Evolutionary conservation across 2,888 invertebrate genomes (phyloP).

Genomic region (Rotaria sp.): DNA sequence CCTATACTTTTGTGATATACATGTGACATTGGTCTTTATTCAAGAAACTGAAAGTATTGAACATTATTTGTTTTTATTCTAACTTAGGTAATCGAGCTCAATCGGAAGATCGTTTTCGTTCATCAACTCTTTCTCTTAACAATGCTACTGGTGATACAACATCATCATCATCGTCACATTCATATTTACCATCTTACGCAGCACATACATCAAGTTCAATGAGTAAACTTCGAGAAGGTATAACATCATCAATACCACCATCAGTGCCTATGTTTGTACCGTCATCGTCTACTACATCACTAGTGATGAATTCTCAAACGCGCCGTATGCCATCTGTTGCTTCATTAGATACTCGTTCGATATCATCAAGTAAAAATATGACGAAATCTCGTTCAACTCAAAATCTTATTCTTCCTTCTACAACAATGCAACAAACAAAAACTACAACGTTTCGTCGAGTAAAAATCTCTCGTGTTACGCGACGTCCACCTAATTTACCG

Average conservation of each 20-base stretch:
- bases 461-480: background rate
- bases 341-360: background rate
- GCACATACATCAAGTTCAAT: constrained; percentile 13
- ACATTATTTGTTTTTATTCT: background rate
- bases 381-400: constrained; percentile 24
- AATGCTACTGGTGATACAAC: background rate
- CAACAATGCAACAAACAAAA: background rate
- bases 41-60: too few species aligned
- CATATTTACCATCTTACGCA: background rate
- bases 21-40: too few species aligned
- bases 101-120: constrained; percentile 25
- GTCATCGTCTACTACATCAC: background rate
- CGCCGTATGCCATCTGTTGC: background rate
- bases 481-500: constrained; percentile 18
- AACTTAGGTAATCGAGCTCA: constrained; percentile 13
- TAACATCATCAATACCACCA: background rate
- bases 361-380: background rate
- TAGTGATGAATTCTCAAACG: background rate
- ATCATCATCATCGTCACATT: constrained; percentile 1
- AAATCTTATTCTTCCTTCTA: background rate
- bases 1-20: too few species aligned
- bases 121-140: constrained; percentile 12
- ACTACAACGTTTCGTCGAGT: background rate
- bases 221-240: constrained; percentile 11
- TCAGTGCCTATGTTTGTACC: background rate